These are phyloP conservation scores for Macaria liturata DNA, from an alignment of 2,888 invertebrate species.

Conservation along the genomic window DNA sequence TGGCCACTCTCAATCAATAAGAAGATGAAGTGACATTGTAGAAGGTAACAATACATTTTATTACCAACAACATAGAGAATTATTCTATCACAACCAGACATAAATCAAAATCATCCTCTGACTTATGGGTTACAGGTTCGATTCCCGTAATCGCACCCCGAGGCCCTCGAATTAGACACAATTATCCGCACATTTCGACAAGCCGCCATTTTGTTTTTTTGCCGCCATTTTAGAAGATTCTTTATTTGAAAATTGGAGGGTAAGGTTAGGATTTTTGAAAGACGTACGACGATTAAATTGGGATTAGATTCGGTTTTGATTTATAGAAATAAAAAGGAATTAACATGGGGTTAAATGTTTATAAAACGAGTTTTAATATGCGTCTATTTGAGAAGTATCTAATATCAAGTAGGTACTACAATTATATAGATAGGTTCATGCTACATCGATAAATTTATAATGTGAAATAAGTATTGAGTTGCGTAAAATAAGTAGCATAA, in stretches of 20 bases:
- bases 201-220: conserved; percentile 44
- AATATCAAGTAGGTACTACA: too few species aligned
- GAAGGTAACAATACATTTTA: too few species aligned
- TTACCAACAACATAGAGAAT: neutral
- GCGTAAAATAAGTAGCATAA: too few species aligned
- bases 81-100: conserved; percentile 11
- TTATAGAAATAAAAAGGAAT: neutral
- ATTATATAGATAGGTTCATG: too few species aligned
- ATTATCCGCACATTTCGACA: conserved; percentile 57
- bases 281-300: conserved; percentile 7
- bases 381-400: too few species aligned
- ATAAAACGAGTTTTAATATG: too few species aligned
- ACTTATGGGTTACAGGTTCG: conserved; percentile 40
- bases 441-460: too few species aligned
- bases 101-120: conserved; percentile 40
- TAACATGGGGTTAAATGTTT: too few species aligned
- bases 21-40: too few species aligned
- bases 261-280: conserved; percentile 11
- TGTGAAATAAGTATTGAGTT: too few species aligned
- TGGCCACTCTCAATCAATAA: too few species aligned
- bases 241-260: conserved; percentile 34
- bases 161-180: conserved; percentile 59
- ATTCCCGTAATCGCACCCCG: conserved; percentile 56
- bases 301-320: neutral
- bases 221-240: conserved; percentile 32